Evolutionary conservation across 2,113 vertebrate genomes (phyloP).

Genomic region (Percina caprodes): DNA sequence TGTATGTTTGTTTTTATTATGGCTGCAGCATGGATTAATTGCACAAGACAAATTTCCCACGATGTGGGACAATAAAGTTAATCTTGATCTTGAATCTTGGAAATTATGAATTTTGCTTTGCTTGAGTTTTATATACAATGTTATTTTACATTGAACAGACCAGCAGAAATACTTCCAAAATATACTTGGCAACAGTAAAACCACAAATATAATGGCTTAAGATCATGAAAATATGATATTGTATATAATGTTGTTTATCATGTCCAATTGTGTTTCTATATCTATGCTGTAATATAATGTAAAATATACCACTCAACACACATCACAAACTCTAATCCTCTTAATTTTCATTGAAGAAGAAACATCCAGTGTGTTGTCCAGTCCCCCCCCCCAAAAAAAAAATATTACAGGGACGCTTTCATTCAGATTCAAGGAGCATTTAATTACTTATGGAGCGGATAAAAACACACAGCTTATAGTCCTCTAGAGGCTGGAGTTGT

Average conservation of each 20-base stretch:
- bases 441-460: conserved; percentile 53
- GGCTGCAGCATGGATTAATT: too few relatives aligned
- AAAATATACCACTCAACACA: conserved; percentile 28
- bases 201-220: background rate
- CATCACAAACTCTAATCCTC: conserved; percentile 57
- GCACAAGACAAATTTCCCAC: too few relatives aligned
- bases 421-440: conserved; percentile 66
- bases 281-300: conserved; percentile 20
- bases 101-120: background rate
- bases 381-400: conserved; percentile 52
- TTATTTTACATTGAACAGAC: background rate
- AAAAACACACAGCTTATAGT: conserved; percentile 32
- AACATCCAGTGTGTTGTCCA: conserved; percentile 53
- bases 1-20: too few relatives aligned
- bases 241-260: background rate
- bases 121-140: background rate
- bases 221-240: background rate
- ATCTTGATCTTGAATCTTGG: too few relatives aligned
- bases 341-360: conserved; percentile 58
- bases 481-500: conserved; percentile 7
- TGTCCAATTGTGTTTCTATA: conserved; percentile 7
- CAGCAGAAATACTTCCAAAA: background rate
- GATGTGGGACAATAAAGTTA: too few relatives aligned
- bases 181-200: background rate
- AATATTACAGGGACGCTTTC: conserved; percentile 44